These are phyloP conservation scores for Trachelus stipa DNA, from an alignment of 2,888 invertebrate genomes.

Conservation along the genomic window DNA sequence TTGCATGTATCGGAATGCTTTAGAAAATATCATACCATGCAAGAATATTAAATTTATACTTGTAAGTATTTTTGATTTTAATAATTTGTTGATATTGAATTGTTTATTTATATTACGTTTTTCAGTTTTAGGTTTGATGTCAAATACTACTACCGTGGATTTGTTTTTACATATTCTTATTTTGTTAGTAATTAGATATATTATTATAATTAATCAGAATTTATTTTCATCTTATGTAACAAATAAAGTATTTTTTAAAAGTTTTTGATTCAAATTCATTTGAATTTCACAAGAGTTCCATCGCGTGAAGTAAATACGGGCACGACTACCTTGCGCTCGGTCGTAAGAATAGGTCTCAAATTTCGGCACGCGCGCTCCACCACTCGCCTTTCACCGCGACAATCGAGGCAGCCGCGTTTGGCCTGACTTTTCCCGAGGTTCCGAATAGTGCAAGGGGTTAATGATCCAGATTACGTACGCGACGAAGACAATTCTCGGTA, in stretches of 20 bases:
- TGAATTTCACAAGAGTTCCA: too few relatives aligned
- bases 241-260: slow-evolving; percentile 28
- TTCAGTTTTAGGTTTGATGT: slow-evolving; percentile 27
- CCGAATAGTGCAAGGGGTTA: too few relatives aligned
- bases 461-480: too few relatives aligned
- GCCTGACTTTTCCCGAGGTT: too few relatives aligned
- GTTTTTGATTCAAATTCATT: slow-evolving; percentile 27
- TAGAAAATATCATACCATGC: slow-evolving; percentile 28
- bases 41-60: slow-evolving; percentile 27
- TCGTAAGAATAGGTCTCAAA: too few relatives aligned
- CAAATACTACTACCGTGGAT: slow-evolving; percentile 27
- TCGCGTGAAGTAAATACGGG: too few relatives aligned
- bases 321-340: too few relatives aligned
- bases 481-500: too few relatives aligned
- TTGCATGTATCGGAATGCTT: slow-evolving; percentile 34
- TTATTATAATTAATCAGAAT: slow-evolving; percentile 27
- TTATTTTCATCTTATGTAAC: slow-evolving; percentile 23
- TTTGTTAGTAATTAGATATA: slow-evolving; percentile 27
- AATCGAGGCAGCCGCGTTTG: too few relatives aligned
- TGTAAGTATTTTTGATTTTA: slow-evolving; percentile 23
- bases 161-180: slow-evolving; percentile 27
- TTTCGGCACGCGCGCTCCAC: too few relatives aligned
- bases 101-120: slow-evolving; percentile 31
- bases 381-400: too few relatives aligned
- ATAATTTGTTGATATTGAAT: slow-evolving; percentile 29